A percentile compares a stretch with the other conserved stretches of the same genome.
Evolutionary conservation across 1,140 invertebrate genomes (phyloP).

Genomic region (Aphis craccivora): DNA sequence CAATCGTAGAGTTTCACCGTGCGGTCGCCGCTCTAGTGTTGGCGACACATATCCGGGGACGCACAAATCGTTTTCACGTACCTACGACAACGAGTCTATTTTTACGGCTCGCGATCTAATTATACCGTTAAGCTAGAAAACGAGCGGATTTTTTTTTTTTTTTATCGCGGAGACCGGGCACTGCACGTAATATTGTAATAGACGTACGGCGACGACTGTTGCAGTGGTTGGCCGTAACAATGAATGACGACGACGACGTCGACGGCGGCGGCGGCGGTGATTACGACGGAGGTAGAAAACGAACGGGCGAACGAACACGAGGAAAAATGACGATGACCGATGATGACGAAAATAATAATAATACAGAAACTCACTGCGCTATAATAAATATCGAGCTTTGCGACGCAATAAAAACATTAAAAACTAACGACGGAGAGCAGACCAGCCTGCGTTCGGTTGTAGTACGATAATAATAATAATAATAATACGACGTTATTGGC

Average conservation of each 20-base stretch:
- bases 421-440: background rate
- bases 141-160: background rate
- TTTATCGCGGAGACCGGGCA: background rate
- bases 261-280: background rate
- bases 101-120: slow-evolving; percentile 57
- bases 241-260: background rate
- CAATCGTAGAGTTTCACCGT: background rate
- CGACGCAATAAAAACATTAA: slow-evolving; percentile 55
- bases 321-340: background rate
- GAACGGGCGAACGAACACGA: slow-evolving; percentile 30
- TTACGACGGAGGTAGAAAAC: background rate
- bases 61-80: slow-evolving; percentile 8
- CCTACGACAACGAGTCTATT: slow-evolving; percentile 36
- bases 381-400: background rate
- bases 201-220: background rate
- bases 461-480: background rate
- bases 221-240: background rate
- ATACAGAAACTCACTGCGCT: background rate
- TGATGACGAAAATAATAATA: background rate
- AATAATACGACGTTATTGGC: slow-evolving; percentile 5
- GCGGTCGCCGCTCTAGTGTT: background rate
- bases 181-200: no score
- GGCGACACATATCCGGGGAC: slow-evolving; percentile 5
- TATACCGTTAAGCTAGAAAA: slow-evolving; percentile 47
- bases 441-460: background rate